phyloP scores from a whole-genome alignment of 2,113 vertebrate species.

The Passer domesticus region DNA sequence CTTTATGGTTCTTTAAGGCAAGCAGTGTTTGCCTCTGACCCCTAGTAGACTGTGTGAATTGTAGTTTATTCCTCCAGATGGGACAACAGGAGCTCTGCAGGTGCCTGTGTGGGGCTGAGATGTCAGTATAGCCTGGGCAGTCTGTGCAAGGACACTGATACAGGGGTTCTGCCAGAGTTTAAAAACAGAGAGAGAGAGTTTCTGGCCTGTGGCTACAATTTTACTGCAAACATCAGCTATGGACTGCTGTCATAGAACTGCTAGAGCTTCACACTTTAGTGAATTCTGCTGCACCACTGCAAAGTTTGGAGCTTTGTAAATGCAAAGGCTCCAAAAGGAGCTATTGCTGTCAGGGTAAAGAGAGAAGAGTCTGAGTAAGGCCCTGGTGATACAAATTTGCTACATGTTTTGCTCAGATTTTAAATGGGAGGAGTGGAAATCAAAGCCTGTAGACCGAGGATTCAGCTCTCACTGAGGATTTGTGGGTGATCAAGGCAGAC shows the following conservation, averaged over 20 bases:
- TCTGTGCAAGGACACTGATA: neutral
- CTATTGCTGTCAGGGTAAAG: neutral
- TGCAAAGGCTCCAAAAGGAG: neutral
- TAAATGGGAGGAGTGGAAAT: neutral
- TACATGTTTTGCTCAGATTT: neutral
- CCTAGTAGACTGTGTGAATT: neutral
- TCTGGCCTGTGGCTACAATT: neutral
- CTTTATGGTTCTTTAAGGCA: conserved; percentile 48
- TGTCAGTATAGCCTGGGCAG: neutral
- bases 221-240: neutral
- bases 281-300: neutral
- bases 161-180: neutral
- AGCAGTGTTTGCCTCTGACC: conserved; percentile 30
- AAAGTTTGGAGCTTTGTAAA: neutral
- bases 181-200: neutral
- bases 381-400: neutral
- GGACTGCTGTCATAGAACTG: neutral
- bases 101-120: neutral
- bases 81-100: neutral
- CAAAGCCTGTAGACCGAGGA: neutral
- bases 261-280: neutral
- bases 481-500: neutral
- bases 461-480: neutral
- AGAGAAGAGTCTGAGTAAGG: neutral
- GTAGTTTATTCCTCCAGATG: neutral